These are phyloP conservation scores for Diachasma alloeum DNA, from an alignment of 1,140 invertebrate species.

Conservation along the genomic window DNA sequence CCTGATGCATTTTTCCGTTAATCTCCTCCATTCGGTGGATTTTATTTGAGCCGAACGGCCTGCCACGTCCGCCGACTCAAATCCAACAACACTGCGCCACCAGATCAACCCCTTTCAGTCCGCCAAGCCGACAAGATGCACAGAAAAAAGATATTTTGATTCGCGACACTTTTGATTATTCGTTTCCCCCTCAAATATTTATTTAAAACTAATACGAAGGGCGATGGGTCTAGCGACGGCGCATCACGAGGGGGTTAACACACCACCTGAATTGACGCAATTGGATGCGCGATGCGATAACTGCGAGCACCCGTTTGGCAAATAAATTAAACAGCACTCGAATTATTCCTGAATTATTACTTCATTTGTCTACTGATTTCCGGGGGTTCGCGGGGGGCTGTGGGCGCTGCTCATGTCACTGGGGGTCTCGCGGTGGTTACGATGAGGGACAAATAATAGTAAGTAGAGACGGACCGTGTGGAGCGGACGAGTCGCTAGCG, in stretches of 20 bases:
- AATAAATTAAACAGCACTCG: too few species aligned
- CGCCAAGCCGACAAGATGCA: too few species aligned
- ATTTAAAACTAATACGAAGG: neutral
- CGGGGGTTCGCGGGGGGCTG: too few species aligned
- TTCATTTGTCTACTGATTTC: too few species aligned
- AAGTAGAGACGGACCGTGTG: neutral
- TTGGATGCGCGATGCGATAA: neutral
- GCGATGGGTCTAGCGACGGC: neutral
- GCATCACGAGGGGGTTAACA: neutral
- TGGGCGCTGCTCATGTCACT: too few species aligned
- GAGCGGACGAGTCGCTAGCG: neutral
- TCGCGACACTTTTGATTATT: too few species aligned
- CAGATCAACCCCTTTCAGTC: neutral
- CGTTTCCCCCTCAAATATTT: neutral
- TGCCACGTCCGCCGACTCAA: constrained; percentile 3
- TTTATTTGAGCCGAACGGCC: neutral
- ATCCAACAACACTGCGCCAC: neutral
- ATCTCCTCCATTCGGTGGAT: constrained; percentile 39
- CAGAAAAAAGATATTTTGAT: too few species aligned
- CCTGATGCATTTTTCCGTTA: constrained; percentile 34
- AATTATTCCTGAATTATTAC: too few species aligned
- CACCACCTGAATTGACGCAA: constrained; percentile 3
- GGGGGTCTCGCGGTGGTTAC: too few species aligned
- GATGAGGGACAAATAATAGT: neutral
- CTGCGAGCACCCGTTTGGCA: too few species aligned